Evolutionary conservation across 2,888 invertebrate species (phyloP).

Genomic region (Petrophora chlorosata): DNA sequence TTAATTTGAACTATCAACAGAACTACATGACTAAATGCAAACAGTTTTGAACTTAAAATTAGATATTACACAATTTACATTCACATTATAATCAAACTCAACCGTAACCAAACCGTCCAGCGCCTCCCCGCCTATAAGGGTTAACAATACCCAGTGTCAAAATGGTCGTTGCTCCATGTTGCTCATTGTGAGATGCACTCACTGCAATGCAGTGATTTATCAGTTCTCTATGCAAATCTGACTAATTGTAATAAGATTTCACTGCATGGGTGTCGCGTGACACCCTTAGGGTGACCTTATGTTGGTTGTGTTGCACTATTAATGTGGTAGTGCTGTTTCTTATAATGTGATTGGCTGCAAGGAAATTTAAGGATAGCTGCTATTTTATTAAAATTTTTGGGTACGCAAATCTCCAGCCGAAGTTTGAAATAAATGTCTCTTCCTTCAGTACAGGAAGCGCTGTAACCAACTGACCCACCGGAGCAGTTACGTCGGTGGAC

Average conservation of each 20-base stretch:
- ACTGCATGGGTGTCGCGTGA: conserved; percentile 28
- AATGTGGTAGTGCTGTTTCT: conserved; percentile 37
- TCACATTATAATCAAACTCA: no score
- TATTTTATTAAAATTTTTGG: background rate
- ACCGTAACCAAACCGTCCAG: background rate
- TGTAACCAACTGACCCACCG: no score
- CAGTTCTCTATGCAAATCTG: conserved; percentile 72
- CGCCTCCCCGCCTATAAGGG: conserved; percentile 40
- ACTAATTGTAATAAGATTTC: conserved; percentile 79
- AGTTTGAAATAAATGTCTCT: no score
- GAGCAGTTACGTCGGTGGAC: no score
- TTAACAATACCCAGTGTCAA: conserved; percentile 44
- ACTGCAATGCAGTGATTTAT: conserved; percentile 75
- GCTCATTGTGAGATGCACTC: conserved; percentile 49
- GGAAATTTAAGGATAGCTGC: no score
- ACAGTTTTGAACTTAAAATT: no score
- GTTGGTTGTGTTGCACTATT: conserved; percentile 38
- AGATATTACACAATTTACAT: no score
- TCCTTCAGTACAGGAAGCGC: no score
- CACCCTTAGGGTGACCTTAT: conserved; percentile 27
- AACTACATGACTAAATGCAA: no score
- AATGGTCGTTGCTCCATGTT: conserved; percentile 44
- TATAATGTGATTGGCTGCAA: no score
- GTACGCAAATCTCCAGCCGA: no score
- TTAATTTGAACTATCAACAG: no score